A percentile compares a stretch with the other conserved stretches of the same genome.
These are phyloP conservation scores for Phocoena phocoena DNA, from an alignment of 2,113 vertebrate genomes.

Conservation along the genomic window DNA sequence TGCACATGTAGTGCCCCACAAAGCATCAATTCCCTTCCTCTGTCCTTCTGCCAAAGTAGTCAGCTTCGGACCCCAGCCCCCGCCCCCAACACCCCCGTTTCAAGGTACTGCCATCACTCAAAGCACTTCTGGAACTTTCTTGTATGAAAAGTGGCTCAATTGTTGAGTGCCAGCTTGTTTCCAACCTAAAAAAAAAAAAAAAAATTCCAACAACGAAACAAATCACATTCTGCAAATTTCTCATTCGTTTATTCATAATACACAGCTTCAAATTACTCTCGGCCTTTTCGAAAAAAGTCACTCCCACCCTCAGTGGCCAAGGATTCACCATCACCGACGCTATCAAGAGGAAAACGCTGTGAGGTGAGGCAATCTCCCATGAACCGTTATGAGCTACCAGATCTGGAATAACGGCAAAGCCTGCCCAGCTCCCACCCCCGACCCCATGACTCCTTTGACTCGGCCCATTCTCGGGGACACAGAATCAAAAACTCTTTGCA, in stretches of 20 bases:
- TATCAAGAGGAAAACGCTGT: constrained; percentile 47
- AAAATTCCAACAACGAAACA: constrained; percentile 10
- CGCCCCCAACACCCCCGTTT: not conserved
- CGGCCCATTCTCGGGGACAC: not conserved
- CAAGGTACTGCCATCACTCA: not conserved
- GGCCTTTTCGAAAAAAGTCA: constrained; percentile 73
- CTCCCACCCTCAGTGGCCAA: constrained; percentile 73
- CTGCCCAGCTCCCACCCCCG: too few species aligned
- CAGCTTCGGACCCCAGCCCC: too few species aligned
- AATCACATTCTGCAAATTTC: constrained; percentile 26
- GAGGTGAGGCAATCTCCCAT: constrained; percentile 35
- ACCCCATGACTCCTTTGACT: too few species aligned
- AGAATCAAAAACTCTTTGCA: not conserved
- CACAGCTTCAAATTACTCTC: constrained; percentile 67
- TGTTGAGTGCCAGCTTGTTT: not conserved
- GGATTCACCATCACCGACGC: not conserved
- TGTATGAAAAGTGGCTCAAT: not conserved
- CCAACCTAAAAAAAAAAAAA: not conserved
- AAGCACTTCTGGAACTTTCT: not conserved
- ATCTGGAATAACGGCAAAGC: not conserved
- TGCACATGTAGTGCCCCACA: constrained; percentile 27
- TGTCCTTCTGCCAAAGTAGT: not conserved
- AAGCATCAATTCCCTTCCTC: not conserved
- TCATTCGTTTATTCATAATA: constrained; percentile 50
- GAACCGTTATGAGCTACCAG: not conserved